phyloP scores from a whole-genome alignment of 92 coral and sea anemone genomes.

The Phymanthus crucifer region DNA sequence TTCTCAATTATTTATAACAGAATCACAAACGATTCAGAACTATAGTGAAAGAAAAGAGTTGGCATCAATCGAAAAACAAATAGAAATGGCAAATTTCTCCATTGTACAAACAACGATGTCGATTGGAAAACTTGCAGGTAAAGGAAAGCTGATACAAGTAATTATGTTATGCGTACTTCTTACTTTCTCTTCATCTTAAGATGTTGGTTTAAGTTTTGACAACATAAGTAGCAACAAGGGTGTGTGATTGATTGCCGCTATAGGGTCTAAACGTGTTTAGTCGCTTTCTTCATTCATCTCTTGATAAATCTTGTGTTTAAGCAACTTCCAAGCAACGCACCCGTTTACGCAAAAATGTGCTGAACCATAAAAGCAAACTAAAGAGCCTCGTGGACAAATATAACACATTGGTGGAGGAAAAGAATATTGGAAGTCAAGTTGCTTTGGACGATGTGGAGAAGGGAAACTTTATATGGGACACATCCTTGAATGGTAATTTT shows the following conservation, averaged over 20 bases:
- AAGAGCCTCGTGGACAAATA: constrained; percentile 23
- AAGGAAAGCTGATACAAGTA: background rate
- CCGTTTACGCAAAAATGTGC: background rate
- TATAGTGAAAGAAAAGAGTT: background rate
- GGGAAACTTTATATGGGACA: constrained; percentile 30
- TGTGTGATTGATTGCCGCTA: background rate
- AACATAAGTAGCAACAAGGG: background rate
- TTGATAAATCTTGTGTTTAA: background rate
- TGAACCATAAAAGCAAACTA: constrained; percentile 17
- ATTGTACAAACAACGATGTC: constrained; percentile 19
- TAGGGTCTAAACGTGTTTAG: too few species aligned
- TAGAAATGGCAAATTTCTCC: constrained; percentile 50
- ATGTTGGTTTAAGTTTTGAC: background rate
- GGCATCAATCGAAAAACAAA: constrained; percentile 21
- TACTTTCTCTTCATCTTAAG: too few species aligned
- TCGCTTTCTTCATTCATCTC: too few species aligned
- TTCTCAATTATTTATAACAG: background rate
- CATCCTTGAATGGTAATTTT: constrained; percentile 2
- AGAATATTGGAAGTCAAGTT: constrained; percentile 17
- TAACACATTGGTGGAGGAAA: constrained; percentile 15
- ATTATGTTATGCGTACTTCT: background rate
- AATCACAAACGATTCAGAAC: background rate
- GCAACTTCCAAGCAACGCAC: constrained; percentile 10
- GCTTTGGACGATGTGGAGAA: constrained; percentile 22
- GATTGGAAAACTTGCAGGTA: constrained; percentile 42